phyloP scores from a whole-genome alignment of 1,140 invertebrate genomes.

The Neodiprion pinetum region DNA sequence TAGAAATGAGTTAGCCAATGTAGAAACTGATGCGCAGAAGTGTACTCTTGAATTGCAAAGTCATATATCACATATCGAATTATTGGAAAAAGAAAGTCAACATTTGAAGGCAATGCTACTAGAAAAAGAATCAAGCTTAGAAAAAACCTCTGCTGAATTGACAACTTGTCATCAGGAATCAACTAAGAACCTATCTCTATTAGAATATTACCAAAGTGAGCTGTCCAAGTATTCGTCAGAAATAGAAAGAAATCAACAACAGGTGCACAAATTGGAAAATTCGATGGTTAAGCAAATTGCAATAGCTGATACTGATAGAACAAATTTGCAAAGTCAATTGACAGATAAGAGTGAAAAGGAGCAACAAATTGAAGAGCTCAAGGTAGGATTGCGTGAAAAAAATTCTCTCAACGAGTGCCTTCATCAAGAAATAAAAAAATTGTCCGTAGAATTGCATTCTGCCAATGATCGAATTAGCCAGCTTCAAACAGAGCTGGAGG shows the following conservation, averaged over 20 bases:
- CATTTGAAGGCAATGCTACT: constrained; percentile 14
- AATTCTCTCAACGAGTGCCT: constrained; percentile 13
- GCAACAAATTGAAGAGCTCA: neutral
- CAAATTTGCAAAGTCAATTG: too few relatives aligned
- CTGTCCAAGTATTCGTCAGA: constrained; percentile 33
- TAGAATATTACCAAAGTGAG: constrained; percentile 32
- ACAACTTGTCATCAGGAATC: constrained; percentile 29
- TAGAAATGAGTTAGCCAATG: constrained; percentile 17
- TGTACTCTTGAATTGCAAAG: constrained; percentile 10
- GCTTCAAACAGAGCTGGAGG: neutral
- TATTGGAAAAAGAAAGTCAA: constrained; percentile 15
- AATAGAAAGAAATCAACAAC: constrained; percentile 32
- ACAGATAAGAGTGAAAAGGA: neutral
- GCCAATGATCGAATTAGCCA: neutral
- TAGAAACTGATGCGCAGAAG: constrained; percentile 13
- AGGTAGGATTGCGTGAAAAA: neutral
- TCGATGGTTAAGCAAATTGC: neutral
- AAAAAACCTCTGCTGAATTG: constrained; percentile 15
- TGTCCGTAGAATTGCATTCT: neutral
- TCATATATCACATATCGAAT: neutral
- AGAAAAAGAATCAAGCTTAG: constrained; percentile 16
- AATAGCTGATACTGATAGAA: too few relatives aligned
- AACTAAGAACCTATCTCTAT: constrained; percentile 18
- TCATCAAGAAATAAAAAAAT: constrained; percentile 10
- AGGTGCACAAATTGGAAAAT: constrained; percentile 35